Percentiles rank a stretch among this genome's conserved stretches.
Conservation (phyloP, 2,888 invertebrate species). For the Lasioglossum marginatum region DNA sequence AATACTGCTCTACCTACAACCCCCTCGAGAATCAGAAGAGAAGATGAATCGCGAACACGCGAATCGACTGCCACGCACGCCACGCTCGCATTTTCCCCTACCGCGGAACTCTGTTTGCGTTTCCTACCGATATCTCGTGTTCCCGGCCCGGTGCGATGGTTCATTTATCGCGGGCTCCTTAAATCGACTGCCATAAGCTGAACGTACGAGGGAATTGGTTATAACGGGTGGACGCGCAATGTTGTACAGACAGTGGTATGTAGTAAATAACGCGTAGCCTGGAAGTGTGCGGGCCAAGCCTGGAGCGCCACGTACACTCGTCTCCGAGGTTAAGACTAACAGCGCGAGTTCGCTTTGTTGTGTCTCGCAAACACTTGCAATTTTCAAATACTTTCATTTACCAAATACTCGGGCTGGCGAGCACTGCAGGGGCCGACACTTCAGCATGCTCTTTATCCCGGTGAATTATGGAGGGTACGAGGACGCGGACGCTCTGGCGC, state of each 20-base stretch:
- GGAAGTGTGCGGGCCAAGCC: neutral
- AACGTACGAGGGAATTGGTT: neutral
- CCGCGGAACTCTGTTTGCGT: slow-evolving; percentile 34
- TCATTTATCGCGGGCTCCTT: slow-evolving; percentile 14
- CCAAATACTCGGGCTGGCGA: neutral
- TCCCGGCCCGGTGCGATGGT: neutral
- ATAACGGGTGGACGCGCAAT: neutral
- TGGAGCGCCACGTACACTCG: neutral
- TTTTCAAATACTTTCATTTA: slow-evolving; percentile 1
- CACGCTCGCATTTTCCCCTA: slow-evolving; percentile 39
- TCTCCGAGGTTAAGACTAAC: neutral
- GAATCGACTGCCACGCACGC: slow-evolving; percentile 30
- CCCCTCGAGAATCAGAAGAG: neutral
- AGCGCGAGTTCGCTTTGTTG: neutral
- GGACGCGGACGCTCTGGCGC: neutral
- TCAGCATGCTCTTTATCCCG: neutral
- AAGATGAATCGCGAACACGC: slow-evolving; percentile 59
- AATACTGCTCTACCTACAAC: neutral
- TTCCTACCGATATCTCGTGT: slow-evolving; percentile 26
- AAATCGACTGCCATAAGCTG: slow-evolving; percentile 8
- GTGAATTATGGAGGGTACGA: neutral
- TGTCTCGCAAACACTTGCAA: neutral
- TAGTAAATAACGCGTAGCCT: neutral
- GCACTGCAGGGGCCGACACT: neutral
- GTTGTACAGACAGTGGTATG: neutral